Evolutionary conservation across 2,113 vertebrate genomes (phyloP), one percentile per base, ranked within the genome.

Genomic region (Guaruba guarouba): DNA sequence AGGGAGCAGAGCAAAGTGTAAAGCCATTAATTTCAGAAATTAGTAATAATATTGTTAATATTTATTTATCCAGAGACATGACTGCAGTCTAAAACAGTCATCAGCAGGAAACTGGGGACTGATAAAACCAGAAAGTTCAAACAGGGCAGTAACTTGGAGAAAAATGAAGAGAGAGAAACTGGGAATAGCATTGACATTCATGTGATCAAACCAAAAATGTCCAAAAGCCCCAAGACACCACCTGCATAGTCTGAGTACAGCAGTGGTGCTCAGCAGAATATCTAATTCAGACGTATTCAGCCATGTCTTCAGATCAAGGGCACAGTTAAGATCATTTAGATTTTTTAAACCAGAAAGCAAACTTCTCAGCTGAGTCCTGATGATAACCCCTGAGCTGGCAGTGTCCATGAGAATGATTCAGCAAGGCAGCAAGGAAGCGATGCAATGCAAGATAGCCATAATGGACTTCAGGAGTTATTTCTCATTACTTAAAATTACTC

Each of bases 121-220:
- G 35, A 17, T 2, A 52, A 92, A 70, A 79, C 7, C 8, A 22
- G 41, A 64, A 66, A 11, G 13, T 55, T 83, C 41, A 57, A 63
- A 48, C 6, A 59, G 43, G 4, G 11, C 41, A 39, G 35, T 44
- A 74, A 73, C 7, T 57, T 22, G 13, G 43, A 82, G 8, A n/a
- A 64, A 79, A 62, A 37, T 9, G 3, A 77, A 66, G 5, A 11
- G 6, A 24, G 28, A 79, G 24, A 67, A 79, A 20, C 41, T 33
- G 8, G 7, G 12, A 51, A 15, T 46, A 13, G 33, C 10, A 17
- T 0, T 17, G 19, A 16, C 0, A 0, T 68, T 29, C 29, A 13
- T 37, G 51, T 43, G 41, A 35, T 62, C n/a, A 43, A 16, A 17
- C 17, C 43, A 51, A n/a, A 79, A 63, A 67, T 13, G 16, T 82